Conservation (phyloP, 2,797 vertebrate species). For the Benthosema pterotum region DNA sequence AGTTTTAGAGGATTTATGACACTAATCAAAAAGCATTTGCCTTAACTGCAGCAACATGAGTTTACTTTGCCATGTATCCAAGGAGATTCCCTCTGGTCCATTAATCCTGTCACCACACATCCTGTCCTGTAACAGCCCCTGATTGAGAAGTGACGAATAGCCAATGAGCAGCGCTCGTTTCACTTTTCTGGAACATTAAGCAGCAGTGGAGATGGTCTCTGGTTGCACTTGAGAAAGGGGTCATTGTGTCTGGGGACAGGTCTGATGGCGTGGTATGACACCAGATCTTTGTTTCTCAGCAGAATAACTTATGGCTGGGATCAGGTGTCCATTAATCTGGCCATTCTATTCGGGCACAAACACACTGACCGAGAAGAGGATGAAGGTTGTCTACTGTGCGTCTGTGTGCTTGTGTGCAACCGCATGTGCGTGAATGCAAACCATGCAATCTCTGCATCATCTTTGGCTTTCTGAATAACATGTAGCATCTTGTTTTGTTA, state of each 20-base stretch:
- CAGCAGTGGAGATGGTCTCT: constrained; percentile 60
- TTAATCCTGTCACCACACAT: constrained; percentile 17
- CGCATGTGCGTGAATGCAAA: too few species aligned
- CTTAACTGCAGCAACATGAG: background rate
- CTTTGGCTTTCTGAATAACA: too few species aligned
- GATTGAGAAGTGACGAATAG: constrained; percentile 32
- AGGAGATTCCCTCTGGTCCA: background rate
- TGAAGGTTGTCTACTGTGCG: too few species aligned
- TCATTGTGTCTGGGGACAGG: constrained; percentile 64
- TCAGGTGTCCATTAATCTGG: constrained; percentile 65
- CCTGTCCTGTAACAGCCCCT: constrained; percentile 14
- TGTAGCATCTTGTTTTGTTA: too few species aligned
- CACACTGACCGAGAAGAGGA: constrained; percentile 1
- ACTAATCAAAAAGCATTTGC: too few species aligned
- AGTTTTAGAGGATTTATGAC: too few species aligned
- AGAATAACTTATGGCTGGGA: constrained; percentile 65
- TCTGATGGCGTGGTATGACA: constrained; percentile 65
- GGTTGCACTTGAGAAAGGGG: constrained; percentile 69
- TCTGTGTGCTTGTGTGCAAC: too few species aligned
- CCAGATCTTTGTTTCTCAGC: constrained; percentile 63
- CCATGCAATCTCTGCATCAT: too few species aligned
- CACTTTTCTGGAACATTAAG: constrained; percentile 75
- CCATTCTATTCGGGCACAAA: constrained; percentile 14
- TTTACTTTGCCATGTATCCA: background rate
- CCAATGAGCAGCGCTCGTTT: constrained; percentile 32